Percentiles rank a stretch among this genome's conserved stretches.
phyloP scores from a whole-genome alignment of 2,113 vertebrate genomes.

The Ammodytes dubius region DNA sequence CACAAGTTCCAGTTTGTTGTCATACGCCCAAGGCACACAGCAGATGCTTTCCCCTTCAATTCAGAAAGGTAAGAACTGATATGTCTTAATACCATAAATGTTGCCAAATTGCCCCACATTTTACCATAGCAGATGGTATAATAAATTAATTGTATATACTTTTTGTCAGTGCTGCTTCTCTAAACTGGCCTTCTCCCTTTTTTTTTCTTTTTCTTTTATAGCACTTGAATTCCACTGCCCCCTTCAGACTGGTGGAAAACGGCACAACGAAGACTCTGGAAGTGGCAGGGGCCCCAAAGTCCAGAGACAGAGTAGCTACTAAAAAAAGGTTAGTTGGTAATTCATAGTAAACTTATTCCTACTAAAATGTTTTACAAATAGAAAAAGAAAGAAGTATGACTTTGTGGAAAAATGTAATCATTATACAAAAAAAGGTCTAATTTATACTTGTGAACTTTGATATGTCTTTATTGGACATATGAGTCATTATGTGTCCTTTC shows the following conservation, averaged over 20 bases:
- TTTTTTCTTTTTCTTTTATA: conserved; percentile 4
- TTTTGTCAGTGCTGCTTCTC: background rate
- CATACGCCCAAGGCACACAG: conserved; percentile 69
- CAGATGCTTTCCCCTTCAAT: conserved; percentile 53
- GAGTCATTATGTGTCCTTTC: background rate
- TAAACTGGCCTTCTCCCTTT: background rate
- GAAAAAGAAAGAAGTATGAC: background rate
- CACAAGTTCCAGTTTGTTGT: conserved; percentile 58
- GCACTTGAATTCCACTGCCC: conserved; percentile 67
- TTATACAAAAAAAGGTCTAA: no score
- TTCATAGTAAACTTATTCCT: no score
- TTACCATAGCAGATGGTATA: background rate
- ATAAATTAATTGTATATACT: background rate
- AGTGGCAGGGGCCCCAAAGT: conserved; percentile 77
- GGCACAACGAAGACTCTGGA: conserved; percentile 79
- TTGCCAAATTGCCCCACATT: background rate
- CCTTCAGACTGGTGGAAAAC: conserved; percentile 74
- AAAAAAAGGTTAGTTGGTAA: conserved; percentile 55
- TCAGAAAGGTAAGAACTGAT: conserved; percentile 69
- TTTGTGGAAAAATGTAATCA: background rate
- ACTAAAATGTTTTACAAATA: background rate
- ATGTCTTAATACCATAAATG: background rate
- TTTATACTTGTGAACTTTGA: no score
- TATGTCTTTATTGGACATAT: background rate
- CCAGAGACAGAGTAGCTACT: conserved; percentile 81